A percentile compares a stretch with the other conserved stretches of the same genome.
Evolutionary conservation across 2,888 invertebrate genomes (phyloP).

Genomic region (Aspidapion aeneum): DNA sequence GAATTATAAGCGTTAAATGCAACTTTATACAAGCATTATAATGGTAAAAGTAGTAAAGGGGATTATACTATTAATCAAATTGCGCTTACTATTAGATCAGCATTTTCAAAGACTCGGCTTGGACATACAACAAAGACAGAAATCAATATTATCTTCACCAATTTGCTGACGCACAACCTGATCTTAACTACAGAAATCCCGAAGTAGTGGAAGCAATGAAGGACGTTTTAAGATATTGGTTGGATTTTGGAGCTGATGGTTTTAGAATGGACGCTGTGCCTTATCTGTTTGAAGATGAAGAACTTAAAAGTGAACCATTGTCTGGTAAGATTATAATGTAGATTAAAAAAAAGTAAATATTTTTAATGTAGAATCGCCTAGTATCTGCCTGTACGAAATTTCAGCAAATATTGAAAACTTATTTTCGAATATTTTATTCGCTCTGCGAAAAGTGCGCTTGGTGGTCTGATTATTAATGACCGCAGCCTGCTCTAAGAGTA

Average conservation of each 20-base stretch:
- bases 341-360: background rate
- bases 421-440: background rate
- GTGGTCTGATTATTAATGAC: too few species aligned
- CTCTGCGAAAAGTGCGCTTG: too few species aligned
- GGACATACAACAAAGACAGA: slow-evolving; percentile 60
- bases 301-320: slow-evolving; percentile 47
- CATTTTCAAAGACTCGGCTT: slow-evolving; percentile 38
- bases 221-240: slow-evolving; percentile 70
- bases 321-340: slow-evolving; percentile 27
- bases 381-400: too few species aligned
- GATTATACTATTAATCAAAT: too few species aligned
- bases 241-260: slow-evolving; percentile 80
- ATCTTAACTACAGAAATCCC: slow-evolving; percentile 74
- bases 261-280: slow-evolving; percentile 79
- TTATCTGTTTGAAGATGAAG: slow-evolving; percentile 46
- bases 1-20: too few species aligned
- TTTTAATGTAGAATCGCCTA: too few species aligned
- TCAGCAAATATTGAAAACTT: background rate
- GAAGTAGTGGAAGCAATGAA: slow-evolving; percentile 65
- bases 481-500: too few species aligned
- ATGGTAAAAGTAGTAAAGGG: too few species aligned
- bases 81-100: slow-evolving; percentile 39
- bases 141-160: slow-evolving; percentile 79
- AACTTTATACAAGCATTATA: too few species aligned
- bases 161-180: slow-evolving; percentile 71